These are phyloP conservation scores for Octopus sinensis DNA, from an alignment of 1,140 invertebrate genomes.

Conservation along the genomic window DNA sequence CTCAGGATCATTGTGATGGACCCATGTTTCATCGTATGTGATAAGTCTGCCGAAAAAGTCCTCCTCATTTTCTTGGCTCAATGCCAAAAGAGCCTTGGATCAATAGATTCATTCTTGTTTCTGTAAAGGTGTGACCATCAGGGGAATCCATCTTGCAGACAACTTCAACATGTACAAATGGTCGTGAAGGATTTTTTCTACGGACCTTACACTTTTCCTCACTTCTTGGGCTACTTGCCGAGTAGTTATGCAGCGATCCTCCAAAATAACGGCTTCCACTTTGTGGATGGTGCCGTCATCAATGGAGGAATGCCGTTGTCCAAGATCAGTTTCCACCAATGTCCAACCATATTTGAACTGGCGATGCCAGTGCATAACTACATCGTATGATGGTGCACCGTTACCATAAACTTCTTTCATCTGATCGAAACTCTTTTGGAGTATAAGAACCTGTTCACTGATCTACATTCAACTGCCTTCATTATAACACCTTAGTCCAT, in stretches of 20 bases:
- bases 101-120: not conserved
- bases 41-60: not conserved
- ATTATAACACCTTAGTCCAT: too few species aligned
- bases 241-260: not conserved
- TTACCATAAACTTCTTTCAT: too few species aligned
- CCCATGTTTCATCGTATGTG: not conserved
- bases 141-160: conserved; percentile 1
- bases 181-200: not conserved
- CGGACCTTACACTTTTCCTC: not conserved
- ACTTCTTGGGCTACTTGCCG: not conserved
- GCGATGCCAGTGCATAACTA: too few species aligned
- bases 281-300: not conserved
- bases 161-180: not conserved
- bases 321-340: too few species aligned
- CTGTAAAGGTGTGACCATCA: not conserved
- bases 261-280: conserved; percentile 1
- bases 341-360: too few species aligned
- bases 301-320: too few species aligned
- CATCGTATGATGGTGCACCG: too few species aligned
- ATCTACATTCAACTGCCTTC: too few species aligned
- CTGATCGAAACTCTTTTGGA: too few species aligned
- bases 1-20: conserved; percentile 9
- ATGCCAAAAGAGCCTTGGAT: not conserved
- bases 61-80: not conserved
- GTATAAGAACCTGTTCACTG: too few species aligned